These are phyloP conservation scores for Corvus cornix DNA, from an alignment of 2,113 vertebrate genomes.

Conservation along the genomic window DNA sequence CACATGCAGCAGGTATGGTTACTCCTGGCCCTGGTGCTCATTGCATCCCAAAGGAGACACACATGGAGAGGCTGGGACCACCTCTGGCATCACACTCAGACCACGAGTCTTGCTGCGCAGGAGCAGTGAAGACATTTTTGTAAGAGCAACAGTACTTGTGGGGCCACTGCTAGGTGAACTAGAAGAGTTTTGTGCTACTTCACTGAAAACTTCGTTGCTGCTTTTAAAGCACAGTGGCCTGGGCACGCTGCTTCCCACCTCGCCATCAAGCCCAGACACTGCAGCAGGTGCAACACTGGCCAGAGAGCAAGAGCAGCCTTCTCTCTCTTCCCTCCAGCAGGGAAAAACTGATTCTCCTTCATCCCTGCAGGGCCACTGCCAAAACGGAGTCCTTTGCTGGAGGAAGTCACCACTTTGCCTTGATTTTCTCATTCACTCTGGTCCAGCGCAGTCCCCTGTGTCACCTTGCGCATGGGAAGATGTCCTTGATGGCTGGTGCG, in stretches of 20 bases:
- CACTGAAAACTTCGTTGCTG: background rate
- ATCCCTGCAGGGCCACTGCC: background rate
- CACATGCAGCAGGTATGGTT: rapidly evolving
- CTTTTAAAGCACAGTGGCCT: background rate
- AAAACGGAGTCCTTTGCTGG: background rate
- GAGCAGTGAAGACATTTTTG: rapidly evolving
- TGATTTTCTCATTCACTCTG: rapidly evolving
- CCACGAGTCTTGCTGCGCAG: background rate
- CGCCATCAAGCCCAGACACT: rapidly evolving
- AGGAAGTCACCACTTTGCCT: background rate
- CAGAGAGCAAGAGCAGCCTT: background rate
- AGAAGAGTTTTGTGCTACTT: background rate
- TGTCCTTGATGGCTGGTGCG: rapidly evolving
- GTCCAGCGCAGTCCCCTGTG: rapidly evolving
- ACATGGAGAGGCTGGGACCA: background rate
- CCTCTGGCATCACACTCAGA: rapidly evolving
- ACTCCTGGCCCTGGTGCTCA: background rate
- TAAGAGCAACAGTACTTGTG: background rate
- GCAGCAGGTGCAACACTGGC: background rate
- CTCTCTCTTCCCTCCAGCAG: background rate
- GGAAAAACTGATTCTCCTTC: background rate
- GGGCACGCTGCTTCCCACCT: background rate
- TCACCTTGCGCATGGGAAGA: rapidly evolving
- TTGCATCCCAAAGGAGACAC: rapidly evolving
- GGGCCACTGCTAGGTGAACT: rapidly evolving